Evolutionary conservation across 2,797 vertebrate genomes (phyloP), one percentile per base, ranked within the genome.

Genomic region (Lithobates sylvaticus): DNA sequence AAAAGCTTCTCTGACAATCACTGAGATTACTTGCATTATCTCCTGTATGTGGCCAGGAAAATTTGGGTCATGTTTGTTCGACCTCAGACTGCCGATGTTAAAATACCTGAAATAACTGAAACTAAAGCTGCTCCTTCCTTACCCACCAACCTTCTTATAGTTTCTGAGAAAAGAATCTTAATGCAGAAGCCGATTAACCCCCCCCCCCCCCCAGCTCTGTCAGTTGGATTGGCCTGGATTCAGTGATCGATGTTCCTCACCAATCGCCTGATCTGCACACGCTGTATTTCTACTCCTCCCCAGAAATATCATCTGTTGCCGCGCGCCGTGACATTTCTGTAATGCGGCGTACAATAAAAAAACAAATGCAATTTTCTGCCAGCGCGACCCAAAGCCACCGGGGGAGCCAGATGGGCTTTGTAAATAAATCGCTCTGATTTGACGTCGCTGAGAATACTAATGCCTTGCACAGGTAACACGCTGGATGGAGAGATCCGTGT

Each of bases 281-380:
- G 42, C 6, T 70, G 34, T 68, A n/a, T 72, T 47, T 78, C 61
- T 36, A 47, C 64, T 80, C 23, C 61, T 68, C 81, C 73, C 50
- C 9, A 80, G 81, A 71, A 87, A 87, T 75, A 84, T 87, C 76
- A 79, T 87, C 76, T 84, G 71, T 70, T 87, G 81, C 81, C 72
- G 32, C 32, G 21, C 78, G 76, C 70, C 23, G 76, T 87, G 86
- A 87, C 81, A 87, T 87, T 87, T 87, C 81, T 75, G 15, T 87
- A 87, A 84, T 70, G 61, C 42, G 68, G 70, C 64, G 75, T 84
- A 84, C 86, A 87, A 84, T 79, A 75, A 68, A 87, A 87, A 83
- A 54, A n/a, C 47, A 87, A 87, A 87, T 79, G 61, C 81, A 87
- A 84, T 87, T 84, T 87, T 87, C 86, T 61, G 76, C 79, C 34